These are phyloP conservation scores for Drosophila tsacasi DNA, from an alignment of 1,140 invertebrate species.

Conservation along the genomic window DNA sequence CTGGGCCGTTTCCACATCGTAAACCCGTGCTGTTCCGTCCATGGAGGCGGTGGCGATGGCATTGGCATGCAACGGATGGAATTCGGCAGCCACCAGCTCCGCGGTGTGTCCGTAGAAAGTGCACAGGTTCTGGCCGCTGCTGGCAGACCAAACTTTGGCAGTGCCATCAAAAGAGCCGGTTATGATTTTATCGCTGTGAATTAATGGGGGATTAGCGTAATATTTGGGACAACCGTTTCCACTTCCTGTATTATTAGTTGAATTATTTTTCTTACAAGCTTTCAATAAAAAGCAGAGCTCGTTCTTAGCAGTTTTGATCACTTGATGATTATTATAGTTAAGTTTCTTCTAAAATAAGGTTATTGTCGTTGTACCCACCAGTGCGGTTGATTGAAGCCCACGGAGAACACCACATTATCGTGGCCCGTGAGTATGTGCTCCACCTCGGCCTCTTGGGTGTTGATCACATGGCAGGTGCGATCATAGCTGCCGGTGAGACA, in stretches of 20 bases:
- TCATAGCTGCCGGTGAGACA: conserved; percentile 94
- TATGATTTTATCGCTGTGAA: conserved; percentile 89
- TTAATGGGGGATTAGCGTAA: conserved; percentile 57
- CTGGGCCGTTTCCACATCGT: conserved; percentile 88
- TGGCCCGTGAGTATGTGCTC: conserved; percentile 90
- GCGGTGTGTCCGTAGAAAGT: conserved; percentile 91
- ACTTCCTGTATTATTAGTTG: background rate
- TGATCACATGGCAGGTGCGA: conserved; percentile 93
- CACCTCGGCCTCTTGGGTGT: conserved; percentile 90
- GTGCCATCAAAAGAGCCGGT: conserved; percentile 94
- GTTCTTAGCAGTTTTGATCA: background rate
- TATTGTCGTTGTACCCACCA: conserved; percentile 86
- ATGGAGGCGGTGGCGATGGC: conserved; percentile 91
- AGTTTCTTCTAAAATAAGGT: background rate
- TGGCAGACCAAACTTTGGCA: conserved; percentile 88
- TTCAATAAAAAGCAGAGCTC: background rate
- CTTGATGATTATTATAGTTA: background rate
- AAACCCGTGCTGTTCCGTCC: conserved; percentile 90
- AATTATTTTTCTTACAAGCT: background rate
- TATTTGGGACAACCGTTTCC: background rate
- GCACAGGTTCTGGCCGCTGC: conserved; percentile 88
- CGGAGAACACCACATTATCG: conserved; percentile 92
- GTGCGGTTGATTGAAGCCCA: conserved; percentile 91
- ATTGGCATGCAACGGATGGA: conserved; percentile 87
- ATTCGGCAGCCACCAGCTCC: conserved; percentile 90